These are phyloP conservation scores for Dicerorhinus sumatrensis DNA, from an alignment of 2,113 vertebrate genomes.

Conservation along the genomic window DNA sequence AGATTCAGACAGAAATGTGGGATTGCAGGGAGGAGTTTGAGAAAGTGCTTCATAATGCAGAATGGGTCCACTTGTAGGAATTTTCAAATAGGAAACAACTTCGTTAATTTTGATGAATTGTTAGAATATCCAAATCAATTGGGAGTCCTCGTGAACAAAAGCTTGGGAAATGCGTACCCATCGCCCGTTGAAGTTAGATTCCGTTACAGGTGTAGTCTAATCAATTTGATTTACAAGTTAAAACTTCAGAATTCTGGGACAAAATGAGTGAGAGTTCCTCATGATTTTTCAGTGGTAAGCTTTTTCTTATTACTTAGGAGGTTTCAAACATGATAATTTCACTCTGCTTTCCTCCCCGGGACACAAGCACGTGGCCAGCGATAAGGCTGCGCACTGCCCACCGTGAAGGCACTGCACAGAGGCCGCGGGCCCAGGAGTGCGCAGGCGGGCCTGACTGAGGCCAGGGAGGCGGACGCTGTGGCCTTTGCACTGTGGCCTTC, in stretches of 20 bases:
- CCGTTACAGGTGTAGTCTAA: too few species aligned
- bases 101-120: fast-evolving
- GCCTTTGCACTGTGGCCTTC: fast-evolving
- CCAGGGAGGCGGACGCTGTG: too few species aligned
- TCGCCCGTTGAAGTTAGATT: background rate
- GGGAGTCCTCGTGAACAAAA: background rate
- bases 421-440: background rate
- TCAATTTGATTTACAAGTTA: background rate
- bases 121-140: too few species aligned
- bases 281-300: background rate
- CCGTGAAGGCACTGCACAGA: too few species aligned
- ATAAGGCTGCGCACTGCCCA: too few species aligned
- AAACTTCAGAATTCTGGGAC: background rate
- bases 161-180: fast-evolving
- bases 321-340: fast-evolving
- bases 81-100: background rate
- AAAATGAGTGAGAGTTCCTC: too few species aligned
- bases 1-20: fast-evolving
- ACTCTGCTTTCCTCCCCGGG: background rate
- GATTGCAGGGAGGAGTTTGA: background rate
- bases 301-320: background rate
- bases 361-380: fast-evolving
- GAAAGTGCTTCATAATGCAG: background rate
- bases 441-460: background rate
- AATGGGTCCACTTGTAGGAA: fast-evolving